Base-by-base conservation (phyloP, 2,888 invertebrate species). In the Volucella inanis region DNA sequence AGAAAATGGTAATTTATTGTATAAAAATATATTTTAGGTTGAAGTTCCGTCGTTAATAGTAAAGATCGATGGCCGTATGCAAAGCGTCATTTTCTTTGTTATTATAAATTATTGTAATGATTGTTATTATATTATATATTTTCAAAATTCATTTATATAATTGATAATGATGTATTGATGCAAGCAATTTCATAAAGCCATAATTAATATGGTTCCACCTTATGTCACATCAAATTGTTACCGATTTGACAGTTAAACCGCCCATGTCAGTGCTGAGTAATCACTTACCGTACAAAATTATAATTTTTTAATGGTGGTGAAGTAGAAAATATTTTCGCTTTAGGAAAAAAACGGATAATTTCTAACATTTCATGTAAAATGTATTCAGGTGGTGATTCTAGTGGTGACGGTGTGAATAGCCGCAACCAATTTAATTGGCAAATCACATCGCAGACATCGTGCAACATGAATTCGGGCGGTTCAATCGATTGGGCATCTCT, bases 401-500 rank as follows among this genome's bases (percentile, higher is more conserved):
- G 90, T 84, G 89, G 90, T 14, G 89, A 91, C 47, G 89, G 90
- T 64, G 88, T 89, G 39, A 91, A 90, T 80, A 90, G 89, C 77
- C 89, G 87, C 94, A 93, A 94, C 94, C 90, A 94, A 87, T 89
- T 89, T 45, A 95, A 96, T 90, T 97, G 97, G 96, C 95, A 97
- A 65, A 96, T 89, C 62, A 83, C 87, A n/a, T 87, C 87, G 12
- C 97, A 96, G 81, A 94, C 88, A 39, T 88, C 87, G 9, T 87
- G 86, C 72, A 86, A 88, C 74, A 43, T 87, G 6, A 85, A 80
- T 31, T 87, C 87, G 8, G 87, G 87, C 89, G 97, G 96, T 90
- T 94, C 96, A 92, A 98, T 98, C 80, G 98, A 99, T 92, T 99
- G 99, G 98, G 98, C 98, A 11, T 96, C 97, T 41, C 93, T 99